These are phyloP conservation scores for Phymatocera aterrima DNA, from an alignment of 2,888 invertebrate species.

Conservation along the genomic window DNA sequence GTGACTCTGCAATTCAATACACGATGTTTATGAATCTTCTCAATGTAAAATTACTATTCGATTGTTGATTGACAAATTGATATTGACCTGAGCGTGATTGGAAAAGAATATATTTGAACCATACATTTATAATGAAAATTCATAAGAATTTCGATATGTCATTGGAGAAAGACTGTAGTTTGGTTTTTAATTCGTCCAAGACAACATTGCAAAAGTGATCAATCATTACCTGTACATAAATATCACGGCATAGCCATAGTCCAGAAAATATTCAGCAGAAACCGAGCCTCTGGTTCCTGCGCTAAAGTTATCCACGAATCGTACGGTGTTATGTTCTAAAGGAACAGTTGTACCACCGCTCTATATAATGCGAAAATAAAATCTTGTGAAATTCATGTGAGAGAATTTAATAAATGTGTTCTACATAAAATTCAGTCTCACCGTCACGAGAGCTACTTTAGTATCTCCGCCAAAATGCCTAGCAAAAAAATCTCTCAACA, in stretches of 20 bases:
- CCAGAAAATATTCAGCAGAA: constrained; percentile 96
- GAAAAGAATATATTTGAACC: no score
- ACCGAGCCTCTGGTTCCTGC: constrained; percentile 96
- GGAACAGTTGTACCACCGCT: constrained; percentile 99
- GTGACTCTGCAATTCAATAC: no score
- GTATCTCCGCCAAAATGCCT: constrained; percentile 82
- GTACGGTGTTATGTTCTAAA: constrained; percentile 96
- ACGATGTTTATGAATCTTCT: no score
- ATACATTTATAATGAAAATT: no score
- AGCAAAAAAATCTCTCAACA: constrained; percentile 85
- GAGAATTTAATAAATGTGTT: neutral
- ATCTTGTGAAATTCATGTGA: neutral
- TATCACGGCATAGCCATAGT: constrained; percentile 91
- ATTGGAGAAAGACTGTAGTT: no score
- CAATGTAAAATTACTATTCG: no score
- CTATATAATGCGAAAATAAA: constrained; percentile 74
- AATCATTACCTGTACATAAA: constrained; percentile 89
- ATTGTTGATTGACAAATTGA: no score
- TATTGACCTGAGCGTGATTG: no score
- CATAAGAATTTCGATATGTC: no score
- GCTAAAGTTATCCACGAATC: constrained; percentile 99
- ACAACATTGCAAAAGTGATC: neutral
- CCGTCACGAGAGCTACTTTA: constrained; percentile 88
- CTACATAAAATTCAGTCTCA: constrained; percentile 73
- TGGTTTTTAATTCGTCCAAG: neutral